Evolutionary conservation across 2,797 vertebrate species (phyloP).

Genomic region (Oreonectes daqikongensis): DNA sequence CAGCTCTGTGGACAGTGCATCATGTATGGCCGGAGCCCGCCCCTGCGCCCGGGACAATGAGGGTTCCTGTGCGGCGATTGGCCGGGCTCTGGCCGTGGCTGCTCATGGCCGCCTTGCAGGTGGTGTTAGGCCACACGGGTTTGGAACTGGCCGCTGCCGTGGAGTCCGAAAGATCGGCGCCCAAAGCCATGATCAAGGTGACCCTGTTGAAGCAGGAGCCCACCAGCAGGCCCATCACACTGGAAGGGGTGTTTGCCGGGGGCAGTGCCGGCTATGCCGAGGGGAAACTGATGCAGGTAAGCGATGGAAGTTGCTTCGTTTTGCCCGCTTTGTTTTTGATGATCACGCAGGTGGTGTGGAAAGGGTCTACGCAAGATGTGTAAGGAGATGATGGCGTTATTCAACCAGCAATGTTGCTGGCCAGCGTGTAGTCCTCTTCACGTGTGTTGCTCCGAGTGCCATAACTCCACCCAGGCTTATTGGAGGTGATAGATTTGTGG

Average conservation of each 20-base stretch:
- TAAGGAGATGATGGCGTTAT: too few species aligned
- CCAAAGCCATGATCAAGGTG: conserved; percentile 90
- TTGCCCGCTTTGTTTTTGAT: background rate
- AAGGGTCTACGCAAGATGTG: background rate
- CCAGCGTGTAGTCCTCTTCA: conserved; percentile 25
- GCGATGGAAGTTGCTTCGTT: conserved; percentile 8
- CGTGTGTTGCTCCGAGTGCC: conserved; percentile 40
- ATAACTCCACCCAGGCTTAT: conserved; percentile 46
- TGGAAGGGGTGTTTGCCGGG: conserved; percentile 91
- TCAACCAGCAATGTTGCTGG: conserved; percentile 7
- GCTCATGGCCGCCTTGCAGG: conserved; percentile 91
- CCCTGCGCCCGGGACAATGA: conserved; percentile 95
- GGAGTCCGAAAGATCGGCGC: conserved; percentile 83
- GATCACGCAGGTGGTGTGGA: background rate
- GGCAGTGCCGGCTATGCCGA: conserved; percentile 86
- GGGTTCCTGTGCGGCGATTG: conserved; percentile 87
- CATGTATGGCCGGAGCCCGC: conserved; percentile 89
- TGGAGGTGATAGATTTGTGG: conserved; percentile 62
- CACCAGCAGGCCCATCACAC: conserved; percentile 79
- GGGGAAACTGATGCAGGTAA: conserved; percentile 96
- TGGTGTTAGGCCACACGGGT: conserved; percentile 83
- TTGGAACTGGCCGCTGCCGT: conserved; percentile 78
- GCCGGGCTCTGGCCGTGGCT: conserved; percentile 93
- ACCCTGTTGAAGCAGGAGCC: conserved; percentile 87
- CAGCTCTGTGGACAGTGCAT: conserved; percentile 78